These are phyloP conservation scores for Papilio aristodemus DNA, from an alignment of 1,140 invertebrate genomes.

Conservation along the genomic window DNA sequence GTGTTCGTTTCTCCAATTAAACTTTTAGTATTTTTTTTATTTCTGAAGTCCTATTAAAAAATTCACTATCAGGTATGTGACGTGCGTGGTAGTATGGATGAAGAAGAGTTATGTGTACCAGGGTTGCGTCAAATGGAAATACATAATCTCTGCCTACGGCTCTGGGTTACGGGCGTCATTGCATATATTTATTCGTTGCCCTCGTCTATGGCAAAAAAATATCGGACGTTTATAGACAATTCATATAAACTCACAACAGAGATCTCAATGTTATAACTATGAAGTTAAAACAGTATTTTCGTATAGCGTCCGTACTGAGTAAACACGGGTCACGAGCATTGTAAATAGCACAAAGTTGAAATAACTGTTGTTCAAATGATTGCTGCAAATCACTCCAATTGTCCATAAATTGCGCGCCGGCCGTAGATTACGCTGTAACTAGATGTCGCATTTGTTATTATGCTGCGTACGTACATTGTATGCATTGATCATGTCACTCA, in stretches of 20 bases:
- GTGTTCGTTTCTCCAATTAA: not conserved
- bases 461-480: constrained; percentile 5
- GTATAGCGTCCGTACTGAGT: not conserved
- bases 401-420: constrained; percentile 52
- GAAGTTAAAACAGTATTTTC: not conserved
- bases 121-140: no score
- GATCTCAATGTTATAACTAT: no score
- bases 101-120: no score
- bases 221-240: no score
- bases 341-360: constrained; percentile 39
- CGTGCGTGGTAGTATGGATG: no score
- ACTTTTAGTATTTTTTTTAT: not conserved
- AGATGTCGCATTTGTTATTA: constrained; percentile 37
- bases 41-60: no score
- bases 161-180: no score
- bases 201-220: no score
- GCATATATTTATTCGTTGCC: no score
- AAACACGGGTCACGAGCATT: constrained; percentile 1
- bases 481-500: not conserved
- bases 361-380: constrained; percentile 39
- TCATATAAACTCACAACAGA: no score
- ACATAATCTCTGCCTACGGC: no score
- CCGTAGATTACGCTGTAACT: constrained; percentile 29
- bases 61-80: no score
- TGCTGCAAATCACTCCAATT: constrained; percentile 62